Evolutionary conservation across 92 coral and sea anemone genomes (phyloP), one percentile per base, ranked within the genome.

Genomic region (Parazoanthus darwini): DNA sequence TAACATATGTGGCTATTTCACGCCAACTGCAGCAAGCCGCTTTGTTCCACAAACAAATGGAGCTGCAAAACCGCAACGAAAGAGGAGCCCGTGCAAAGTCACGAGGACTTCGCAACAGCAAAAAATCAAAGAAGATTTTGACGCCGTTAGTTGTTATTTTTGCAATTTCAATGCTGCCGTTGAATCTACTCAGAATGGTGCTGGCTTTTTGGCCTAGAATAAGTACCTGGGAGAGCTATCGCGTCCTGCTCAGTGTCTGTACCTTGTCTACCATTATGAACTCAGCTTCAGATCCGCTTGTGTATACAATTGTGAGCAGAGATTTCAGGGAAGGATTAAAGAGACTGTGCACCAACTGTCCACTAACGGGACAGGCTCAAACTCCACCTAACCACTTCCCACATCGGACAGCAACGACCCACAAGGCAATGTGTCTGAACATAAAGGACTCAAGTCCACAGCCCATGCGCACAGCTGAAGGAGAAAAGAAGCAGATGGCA

Each of bases 1-100:
- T 84, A 29, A 84, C 87, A 15, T 84, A 84, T 11, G 87, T 84
- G 79, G 87, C 67, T 18, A 84, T 84, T 46, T 84, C 87, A 37
- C 87, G 87, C 18, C 79, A 84, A 11, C 67, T 84, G 20, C 79
- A 84, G 5, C 66, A 29, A 51, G 87, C 87, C 18, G 37, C 51
- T 4, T 8, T 70, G 65, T 84, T 84, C 75, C 87, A 84, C 70
- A 84, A 72, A 71, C 79, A 81, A n/a, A 63, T 81, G 85, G 74
- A 63, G 50, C 48, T 13, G 15, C 78, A 84, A 84, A 72, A 18
- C 16, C 15, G 78, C 33, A 54, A 54, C 59, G 14, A 71, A 10
- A 72, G 46, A 2, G 38, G 11, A 25, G 44, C 20, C 9, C 65
- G 35, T 67, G 50, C 35, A 18, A 84, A 84, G 16, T 48, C 78